Evolutionary conservation across 2,113 vertebrate genomes (phyloP), one percentile per base, ranked within the genome.

Genomic region (Anser cygnoides): DNA sequence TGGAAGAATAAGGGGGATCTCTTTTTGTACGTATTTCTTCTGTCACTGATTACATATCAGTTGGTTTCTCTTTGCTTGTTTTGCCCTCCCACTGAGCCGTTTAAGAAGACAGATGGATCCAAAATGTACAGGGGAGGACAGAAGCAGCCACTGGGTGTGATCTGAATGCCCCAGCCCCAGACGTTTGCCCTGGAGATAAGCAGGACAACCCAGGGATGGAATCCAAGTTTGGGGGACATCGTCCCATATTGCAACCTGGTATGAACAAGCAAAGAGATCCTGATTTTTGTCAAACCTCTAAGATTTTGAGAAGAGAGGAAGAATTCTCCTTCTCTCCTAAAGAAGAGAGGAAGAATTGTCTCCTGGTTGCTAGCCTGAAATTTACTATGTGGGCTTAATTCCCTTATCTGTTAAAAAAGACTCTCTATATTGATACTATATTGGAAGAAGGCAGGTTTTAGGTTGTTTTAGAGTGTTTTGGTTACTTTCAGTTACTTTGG

Each of bases 91-190:
- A 41, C 31, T 37, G 73, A 46, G 29, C 21, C 17, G 26, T 61
- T 80, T 22, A 67, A 23, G 16, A 55, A 67, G 71, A 16, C n/a
- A 81, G 9, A n/a, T 26, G 89, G 57, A 58, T 29, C 35, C 20
- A 35, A 19, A 37, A 1, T 18, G 41, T 61, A 5, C 9, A 41
- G 18, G 17, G 9, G 6, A 63, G 9, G 7, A 11, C 14, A 63
- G 80, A 55, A 19, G 11, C 28, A 75, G 66, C 1, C 19, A 23
- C 31, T 77, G 33, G 5, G 3, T 87, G 39, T n/a, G 7, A 10
- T 67, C 22, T 13, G 15, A 4, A 5, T 1, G 2, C 10, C 78
- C 46, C n/a, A 75, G 0, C 8, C 46, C 28, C 52, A 13, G 4
- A 25, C 22, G 3, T 3, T 75, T 65, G 13, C 6, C 8, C 23